Percentiles rank a stretch among this genome's conserved stretches.
Evolutionary conservation across 2,888 invertebrate species (phyloP).

Genomic region (Yponomeuta cagnagella): DNA sequence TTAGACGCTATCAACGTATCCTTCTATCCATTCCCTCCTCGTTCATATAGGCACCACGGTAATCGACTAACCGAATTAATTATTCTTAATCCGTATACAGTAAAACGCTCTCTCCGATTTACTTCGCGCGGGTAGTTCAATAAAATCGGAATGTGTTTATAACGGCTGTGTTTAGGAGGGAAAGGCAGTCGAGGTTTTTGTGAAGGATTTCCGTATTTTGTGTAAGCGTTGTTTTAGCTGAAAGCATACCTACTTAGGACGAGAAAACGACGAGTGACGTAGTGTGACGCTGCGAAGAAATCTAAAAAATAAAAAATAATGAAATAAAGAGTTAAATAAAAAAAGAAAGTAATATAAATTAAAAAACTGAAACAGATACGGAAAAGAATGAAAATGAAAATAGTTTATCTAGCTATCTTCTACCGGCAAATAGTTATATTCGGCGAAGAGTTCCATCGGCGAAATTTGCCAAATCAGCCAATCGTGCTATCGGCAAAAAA

Average conservation of each 20-base stretch:
- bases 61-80: slow-evolving; percentile 12
- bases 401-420: too few species aligned
- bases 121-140: neutral
- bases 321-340: too few species aligned
- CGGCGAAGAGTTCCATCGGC: too few species aligned
- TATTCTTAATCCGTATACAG: slow-evolving; percentile 6
- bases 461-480: too few species aligned
- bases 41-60: neutral
- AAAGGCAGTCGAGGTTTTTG: neutral
- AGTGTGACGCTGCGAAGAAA: too few species aligned
- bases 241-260: neutral
- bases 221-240: neutral
- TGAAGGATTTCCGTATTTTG: neutral
- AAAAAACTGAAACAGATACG: too few species aligned
- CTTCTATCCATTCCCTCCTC: neutral
- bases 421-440: too few species aligned
- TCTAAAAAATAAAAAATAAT: too few species aligned
- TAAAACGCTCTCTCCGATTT: slow-evolving; percentile 8
- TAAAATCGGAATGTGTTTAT: neutral
- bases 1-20: too few species aligned
- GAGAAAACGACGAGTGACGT: neutral
- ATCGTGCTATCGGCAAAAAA: too few species aligned
- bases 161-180: neutral
- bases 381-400: too few species aligned
- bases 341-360: too few species aligned